Evolutionary conservation across 2,888 invertebrate species (phyloP).

Genomic region (Cheilosia grossa): DNA sequence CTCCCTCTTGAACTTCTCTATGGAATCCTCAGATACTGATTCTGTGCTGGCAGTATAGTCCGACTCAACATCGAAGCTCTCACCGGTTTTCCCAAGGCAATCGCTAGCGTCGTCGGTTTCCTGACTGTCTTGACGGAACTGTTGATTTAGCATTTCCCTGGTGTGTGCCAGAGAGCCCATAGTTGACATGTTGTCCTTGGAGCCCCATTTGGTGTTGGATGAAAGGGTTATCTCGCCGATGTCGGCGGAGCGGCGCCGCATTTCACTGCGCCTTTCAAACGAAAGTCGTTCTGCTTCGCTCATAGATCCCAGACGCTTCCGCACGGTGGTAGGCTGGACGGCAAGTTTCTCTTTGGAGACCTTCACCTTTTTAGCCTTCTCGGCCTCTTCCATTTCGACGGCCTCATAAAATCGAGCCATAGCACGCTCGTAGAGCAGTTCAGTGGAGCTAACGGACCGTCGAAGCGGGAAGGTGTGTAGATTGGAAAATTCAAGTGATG

Average conservation of each 20-base stretch:
- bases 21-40: conserved; percentile 83
- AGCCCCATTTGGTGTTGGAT: conserved; percentile 79
- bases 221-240: conserved; percentile 77
- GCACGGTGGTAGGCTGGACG: conserved; percentile 76
- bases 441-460: conserved; percentile 91
- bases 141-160: conserved; percentile 70
- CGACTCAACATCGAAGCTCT: conserved; percentile 84
- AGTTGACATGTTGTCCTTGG: conserved; percentile 79
- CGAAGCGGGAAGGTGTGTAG: conserved; percentile 85
- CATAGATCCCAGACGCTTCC: conserved; percentile 84
- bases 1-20: conserved; percentile 82
- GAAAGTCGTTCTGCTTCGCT: conserved; percentile 83
- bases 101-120: conserved; percentile 76
- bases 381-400: conserved; percentile 89
- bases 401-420: conserved; percentile 93
- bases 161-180: conserved; percentile 75
- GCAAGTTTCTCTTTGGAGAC: conserved; percentile 77
- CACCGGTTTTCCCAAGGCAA: conserved; percentile 77
- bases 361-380: conserved; percentile 82
- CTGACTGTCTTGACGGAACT: conserved; percentile 76
- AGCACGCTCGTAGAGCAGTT: conserved; percentile 91
- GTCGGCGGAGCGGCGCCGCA: conserved; percentile 84
- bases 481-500: conserved; percentile 85
- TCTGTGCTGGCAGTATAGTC: conserved; percentile 87
- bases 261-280: conserved; percentile 83